Evolutionary conservation across 2,113 vertebrate genomes (phyloP).

Genomic region (Coracopsis vasa): DNA sequence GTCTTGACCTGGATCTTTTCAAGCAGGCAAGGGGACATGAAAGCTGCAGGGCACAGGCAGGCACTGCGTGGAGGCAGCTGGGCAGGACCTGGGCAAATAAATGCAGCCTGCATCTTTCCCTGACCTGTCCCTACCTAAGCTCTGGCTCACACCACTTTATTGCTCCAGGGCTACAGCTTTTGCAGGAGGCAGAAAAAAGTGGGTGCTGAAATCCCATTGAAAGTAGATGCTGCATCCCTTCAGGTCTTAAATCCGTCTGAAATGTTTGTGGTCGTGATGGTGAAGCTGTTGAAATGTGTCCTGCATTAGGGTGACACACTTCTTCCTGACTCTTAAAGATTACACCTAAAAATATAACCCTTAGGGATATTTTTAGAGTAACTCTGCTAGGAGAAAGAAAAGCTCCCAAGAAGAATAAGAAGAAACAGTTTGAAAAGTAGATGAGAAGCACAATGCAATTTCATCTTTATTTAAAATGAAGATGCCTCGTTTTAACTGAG

Average conservation of each 20-base stretch:
- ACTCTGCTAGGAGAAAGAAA: neutral
- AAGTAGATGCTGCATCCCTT: neutral
- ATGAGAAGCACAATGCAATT: neutral
- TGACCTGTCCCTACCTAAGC: neutral
- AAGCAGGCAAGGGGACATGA: neutral
- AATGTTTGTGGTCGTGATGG: neutral
- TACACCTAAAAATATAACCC: slow-evolving; percentile 35
- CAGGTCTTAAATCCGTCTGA: slow-evolving; percentile 3
- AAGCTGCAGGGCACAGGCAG: neutral
- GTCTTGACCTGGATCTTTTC: neutral
- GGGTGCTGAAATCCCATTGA: neutral
- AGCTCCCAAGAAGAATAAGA: neutral
- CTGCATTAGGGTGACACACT: neutral
- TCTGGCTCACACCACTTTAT: neutral
- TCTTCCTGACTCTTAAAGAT: slow-evolving; percentile 44
- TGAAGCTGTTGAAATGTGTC: slow-evolving; percentile 13
- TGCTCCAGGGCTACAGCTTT: neutral
- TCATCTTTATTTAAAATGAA: neutral
- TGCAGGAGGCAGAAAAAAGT: neutral
- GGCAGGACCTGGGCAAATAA: neutral
- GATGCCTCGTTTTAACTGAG: neutral
- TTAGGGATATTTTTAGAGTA: slow-evolving; percentile 32
- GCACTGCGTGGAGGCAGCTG: neutral
- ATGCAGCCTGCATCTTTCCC: neutral
- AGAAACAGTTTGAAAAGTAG: neutral